These are phyloP conservation scores for Alaudala cheleensis DNA, from an alignment of 2,113 vertebrate genomes.

Conservation along the genomic window DNA sequence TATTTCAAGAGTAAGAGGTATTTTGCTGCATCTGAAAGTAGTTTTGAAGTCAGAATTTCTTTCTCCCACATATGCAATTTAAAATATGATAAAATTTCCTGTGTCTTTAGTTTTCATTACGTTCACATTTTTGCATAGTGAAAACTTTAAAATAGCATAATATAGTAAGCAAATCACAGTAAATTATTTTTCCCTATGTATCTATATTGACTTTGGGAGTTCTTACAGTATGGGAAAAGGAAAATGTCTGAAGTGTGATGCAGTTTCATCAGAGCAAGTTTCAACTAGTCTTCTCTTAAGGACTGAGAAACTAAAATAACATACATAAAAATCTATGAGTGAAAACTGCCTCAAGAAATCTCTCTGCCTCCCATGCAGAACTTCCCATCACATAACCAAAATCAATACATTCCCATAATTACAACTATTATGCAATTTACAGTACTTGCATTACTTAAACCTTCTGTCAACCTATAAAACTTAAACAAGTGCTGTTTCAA, in stretches of 20 bases:
- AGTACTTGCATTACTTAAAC: conserved; percentile 47
- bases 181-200: background rate
- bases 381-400: conserved; percentile 7
- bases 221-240: background rate
- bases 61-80: background rate
- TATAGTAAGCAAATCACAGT: background rate
- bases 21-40: background rate
- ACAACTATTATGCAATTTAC: conserved; percentile 63
- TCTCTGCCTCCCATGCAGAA: background rate
- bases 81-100: background rate
- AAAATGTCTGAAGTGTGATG: background rate
- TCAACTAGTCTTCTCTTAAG: conserved; percentile 22
- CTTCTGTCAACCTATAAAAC: conserved; percentile 50
- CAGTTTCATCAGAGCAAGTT: background rate
- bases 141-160: background rate
- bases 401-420: conserved; percentile 64
- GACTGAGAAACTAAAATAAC: background rate
- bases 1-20: background rate
- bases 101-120: background rate
- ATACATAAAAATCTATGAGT: background rate
- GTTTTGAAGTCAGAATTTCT: background rate
- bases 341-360: conserved; percentile 44
- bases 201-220: background rate
- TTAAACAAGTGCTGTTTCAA: conserved; percentile 46
- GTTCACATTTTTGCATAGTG: background rate